These are phyloP conservation scores for Eurystomus gularis DNA, from an alignment of 2,113 vertebrate genomes.

Conservation along the genomic window DNA sequence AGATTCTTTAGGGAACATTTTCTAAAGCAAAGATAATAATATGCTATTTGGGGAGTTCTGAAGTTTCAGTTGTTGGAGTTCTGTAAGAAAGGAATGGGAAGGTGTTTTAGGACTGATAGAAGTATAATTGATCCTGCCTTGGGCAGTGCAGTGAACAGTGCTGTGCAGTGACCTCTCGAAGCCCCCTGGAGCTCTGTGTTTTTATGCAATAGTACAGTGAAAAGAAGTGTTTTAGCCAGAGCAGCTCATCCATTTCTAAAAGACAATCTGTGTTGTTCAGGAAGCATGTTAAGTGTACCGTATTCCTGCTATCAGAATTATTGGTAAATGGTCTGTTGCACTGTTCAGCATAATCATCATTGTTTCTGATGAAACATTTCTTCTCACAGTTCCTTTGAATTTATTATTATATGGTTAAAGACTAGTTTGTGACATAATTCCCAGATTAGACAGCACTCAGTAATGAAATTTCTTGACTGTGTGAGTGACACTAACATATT, in stretches of 20 bases:
- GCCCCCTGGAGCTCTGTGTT: neutral
- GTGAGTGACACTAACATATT: neutral
- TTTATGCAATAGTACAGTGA: neutral
- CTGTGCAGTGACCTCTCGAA: neutral
- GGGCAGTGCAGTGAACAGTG: neutral
- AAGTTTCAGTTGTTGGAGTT: neutral
- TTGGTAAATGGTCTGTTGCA: neutral
- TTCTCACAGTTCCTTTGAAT: constrained; percentile 2
- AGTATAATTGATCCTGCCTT: neutral
- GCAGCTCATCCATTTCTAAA: neutral
- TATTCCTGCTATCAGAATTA: neutral
- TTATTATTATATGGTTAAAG: constrained; percentile 21
- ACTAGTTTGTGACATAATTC: constrained; percentile 18
- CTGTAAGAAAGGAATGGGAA: neutral
- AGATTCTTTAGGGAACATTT: neutral
- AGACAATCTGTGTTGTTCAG: neutral
- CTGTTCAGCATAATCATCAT: neutral
- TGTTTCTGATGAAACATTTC: constrained; percentile 1
- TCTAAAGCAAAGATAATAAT: neutral
- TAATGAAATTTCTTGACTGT: neutral
- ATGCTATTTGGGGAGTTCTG: neutral
- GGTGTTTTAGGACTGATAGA: neutral
- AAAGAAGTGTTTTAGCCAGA: neutral
- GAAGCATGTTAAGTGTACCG: neutral
- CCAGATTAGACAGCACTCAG: neutral